A percentile compares a stretch with the other conserved stretches of the same genome.
phyloP scores from a whole-genome alignment of 2,113 vertebrate genomes.

The Apistogramma diplotaenia region DNA sequence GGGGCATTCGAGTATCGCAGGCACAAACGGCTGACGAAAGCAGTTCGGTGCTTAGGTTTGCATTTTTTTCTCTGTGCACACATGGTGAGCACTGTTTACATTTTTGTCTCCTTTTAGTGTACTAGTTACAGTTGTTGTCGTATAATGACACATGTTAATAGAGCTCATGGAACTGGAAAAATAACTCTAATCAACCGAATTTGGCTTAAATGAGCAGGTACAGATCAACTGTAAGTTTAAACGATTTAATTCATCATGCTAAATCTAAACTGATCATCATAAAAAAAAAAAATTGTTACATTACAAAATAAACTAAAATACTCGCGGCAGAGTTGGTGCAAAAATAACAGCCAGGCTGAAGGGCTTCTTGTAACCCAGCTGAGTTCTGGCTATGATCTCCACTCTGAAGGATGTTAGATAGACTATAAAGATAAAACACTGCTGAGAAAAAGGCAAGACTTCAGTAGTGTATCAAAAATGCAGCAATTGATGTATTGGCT shows the following conservation, averaged over 20 bases:
- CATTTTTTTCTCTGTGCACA: background rate
- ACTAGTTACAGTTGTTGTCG: background rate
- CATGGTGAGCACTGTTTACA: background rate
- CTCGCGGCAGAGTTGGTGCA: background rate
- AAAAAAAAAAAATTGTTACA: too few relatives aligned
- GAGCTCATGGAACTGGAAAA: background rate
- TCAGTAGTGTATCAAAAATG: background rate
- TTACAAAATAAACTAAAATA: background rate
- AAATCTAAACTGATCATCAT: background rate
- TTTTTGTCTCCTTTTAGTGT: background rate
- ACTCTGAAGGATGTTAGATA: background rate
- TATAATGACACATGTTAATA: background rate
- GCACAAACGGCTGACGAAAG: conserved; percentile 16
- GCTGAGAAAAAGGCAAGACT: background rate
- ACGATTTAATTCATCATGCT: background rate
- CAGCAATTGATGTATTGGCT: background rate
- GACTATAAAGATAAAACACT: background rate
- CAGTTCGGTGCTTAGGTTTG: background rate
- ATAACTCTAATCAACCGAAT: background rate
- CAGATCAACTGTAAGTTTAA: background rate
- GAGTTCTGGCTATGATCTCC: background rate
- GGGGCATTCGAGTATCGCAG: background rate
- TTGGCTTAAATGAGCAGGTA: background rate
- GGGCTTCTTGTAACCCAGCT: background rate
- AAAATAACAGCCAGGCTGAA: background rate